These are phyloP conservation scores for Rosalia funebris DNA, from an alignment of 2,888 invertebrate species.

Conservation along the genomic window DNA sequence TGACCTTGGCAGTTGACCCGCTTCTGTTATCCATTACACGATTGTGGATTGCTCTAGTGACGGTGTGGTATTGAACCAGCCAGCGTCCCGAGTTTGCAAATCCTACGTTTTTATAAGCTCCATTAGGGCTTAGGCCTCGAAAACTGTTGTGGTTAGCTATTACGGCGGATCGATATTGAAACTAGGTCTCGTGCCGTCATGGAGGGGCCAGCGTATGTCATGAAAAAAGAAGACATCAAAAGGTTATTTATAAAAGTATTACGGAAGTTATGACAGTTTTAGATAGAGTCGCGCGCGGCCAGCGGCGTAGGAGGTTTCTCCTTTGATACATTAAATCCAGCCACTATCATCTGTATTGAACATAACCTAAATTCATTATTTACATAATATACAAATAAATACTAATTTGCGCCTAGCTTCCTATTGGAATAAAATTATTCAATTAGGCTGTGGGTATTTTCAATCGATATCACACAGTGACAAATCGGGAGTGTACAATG, in stretches of 20 bases:
- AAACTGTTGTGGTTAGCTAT: background rate
- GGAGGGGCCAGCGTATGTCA: background rate
- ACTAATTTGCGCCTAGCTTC: too few relatives aligned
- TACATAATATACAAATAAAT: too few relatives aligned
- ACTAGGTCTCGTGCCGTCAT: background rate
- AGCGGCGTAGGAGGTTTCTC: background rate
- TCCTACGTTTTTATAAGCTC: background rate
- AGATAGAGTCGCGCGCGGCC: background rate
- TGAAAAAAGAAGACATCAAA: background rate
- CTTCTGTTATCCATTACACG: background rate
- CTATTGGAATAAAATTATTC: too few relatives aligned
- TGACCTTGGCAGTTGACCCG: constrained; percentile 16
- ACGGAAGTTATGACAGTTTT: background rate
- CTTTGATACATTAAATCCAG: too few relatives aligned
- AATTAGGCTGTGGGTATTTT: too few relatives aligned
- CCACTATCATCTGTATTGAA: too few relatives aligned
- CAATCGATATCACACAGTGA: too few relatives aligned
- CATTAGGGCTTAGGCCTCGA: background rate
- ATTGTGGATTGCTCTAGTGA: background rate
- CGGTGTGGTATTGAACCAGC: background rate
- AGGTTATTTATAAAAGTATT: background rate
- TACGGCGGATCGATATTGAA: background rate
- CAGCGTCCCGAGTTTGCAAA: background rate
- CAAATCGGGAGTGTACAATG: too few relatives aligned
- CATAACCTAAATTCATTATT: too few relatives aligned